Conservation (phyloP, 2,888 invertebrate species). For the Sericinus montela region DNA sequence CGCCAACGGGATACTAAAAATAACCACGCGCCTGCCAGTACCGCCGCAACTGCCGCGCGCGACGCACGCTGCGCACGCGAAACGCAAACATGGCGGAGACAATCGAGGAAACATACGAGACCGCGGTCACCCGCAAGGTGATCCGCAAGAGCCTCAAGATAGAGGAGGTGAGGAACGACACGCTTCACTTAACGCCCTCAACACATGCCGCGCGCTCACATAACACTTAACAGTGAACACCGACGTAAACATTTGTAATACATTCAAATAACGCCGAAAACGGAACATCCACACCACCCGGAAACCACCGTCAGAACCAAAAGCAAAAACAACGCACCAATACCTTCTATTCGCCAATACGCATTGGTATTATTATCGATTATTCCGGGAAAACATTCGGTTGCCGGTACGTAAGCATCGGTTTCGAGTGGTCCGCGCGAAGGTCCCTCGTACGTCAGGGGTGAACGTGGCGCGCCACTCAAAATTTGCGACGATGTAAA, state of each 20-base stretch:
- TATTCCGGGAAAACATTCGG: constrained; percentile 49
- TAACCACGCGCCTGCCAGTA: constrained; percentile 68
- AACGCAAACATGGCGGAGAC: constrained; percentile 82
- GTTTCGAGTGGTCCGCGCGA: constrained; percentile 39
- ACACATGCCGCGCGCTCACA: constrained; percentile 53
- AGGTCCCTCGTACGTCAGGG: constrained; percentile 60
- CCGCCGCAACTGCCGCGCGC: constrained; percentile 72
- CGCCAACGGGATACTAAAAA: constrained; percentile 68
- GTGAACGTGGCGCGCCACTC: constrained; percentile 64
- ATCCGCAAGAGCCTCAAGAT: constrained; percentile 85
- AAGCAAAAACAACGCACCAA: constrained; percentile 24
- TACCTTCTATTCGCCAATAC: constrained; percentile 24
- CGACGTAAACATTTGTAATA: constrained; percentile 58
- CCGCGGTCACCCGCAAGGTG: constrained; percentile 84
- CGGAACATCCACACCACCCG: constrained; percentile 22
- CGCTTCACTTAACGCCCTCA: constrained; percentile 55
- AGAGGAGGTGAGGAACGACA: constrained; percentile 82
- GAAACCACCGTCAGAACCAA: constrained; percentile 21
- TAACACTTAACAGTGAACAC: constrained; percentile 72
- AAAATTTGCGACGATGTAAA: constrained; percentile 66
- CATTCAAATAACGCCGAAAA: constrained; percentile 24
- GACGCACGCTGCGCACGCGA: constrained; percentile 72
- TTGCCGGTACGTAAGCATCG: constrained; percentile 30
- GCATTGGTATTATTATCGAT: no score
- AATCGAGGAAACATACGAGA: constrained; percentile 84